Evolutionary conservation across 1,140 invertebrate species (phyloP).

Genomic region (Cotesia chilonis): DNA sequence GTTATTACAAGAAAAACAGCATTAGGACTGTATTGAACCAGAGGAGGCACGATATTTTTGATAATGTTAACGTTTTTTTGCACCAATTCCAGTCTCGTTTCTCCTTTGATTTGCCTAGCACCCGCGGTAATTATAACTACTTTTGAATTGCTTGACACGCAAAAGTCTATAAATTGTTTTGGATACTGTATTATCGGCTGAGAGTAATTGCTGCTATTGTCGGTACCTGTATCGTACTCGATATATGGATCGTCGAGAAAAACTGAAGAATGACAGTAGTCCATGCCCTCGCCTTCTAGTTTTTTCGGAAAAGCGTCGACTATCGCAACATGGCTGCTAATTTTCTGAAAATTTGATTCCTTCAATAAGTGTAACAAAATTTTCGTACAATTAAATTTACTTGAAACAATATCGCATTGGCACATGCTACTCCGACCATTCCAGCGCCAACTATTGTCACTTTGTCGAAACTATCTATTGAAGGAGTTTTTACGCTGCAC

Average conservation of each 20-base stretch:
- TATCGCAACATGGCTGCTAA: slow-evolving; percentile 69
- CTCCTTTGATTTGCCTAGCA: slow-evolving; percentile 67
- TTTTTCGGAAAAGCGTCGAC: slow-evolving; percentile 70
- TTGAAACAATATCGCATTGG: slow-evolving; percentile 69
- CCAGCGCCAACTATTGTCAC: slow-evolving; percentile 72
- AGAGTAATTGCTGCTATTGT: background rate
- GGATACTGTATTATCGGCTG: slow-evolving; percentile 13
- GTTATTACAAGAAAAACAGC: slow-evolving; percentile 69
- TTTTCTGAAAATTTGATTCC: slow-evolving; percentile 53
- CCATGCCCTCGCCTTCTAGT: slow-evolving; percentile 70
- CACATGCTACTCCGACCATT: slow-evolving; percentile 71
- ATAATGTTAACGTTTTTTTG: slow-evolving; percentile 71
- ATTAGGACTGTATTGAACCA: slow-evolving; percentile 70
- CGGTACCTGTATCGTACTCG: slow-evolving; percentile 65
- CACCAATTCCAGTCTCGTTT: slow-evolving; percentile 68
- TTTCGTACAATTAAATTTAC: slow-evolving; percentile 50
- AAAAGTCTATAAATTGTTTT: slow-evolving; percentile 64
- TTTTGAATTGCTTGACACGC: slow-evolving; percentile 68
- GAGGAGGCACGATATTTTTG: slow-evolving; percentile 68
- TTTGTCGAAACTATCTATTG: slow-evolving; percentile 60
- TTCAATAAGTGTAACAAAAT: background rate
- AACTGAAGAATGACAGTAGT: slow-evolving; percentile 66
- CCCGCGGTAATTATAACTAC: slow-evolving; percentile 71
- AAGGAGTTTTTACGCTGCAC: slow-evolving; percentile 50
- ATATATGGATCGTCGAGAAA: slow-evolving; percentile 67